Conservation (phyloP, 2,888 invertebrate genomes). For the Microctonus brassicae region DNA sequence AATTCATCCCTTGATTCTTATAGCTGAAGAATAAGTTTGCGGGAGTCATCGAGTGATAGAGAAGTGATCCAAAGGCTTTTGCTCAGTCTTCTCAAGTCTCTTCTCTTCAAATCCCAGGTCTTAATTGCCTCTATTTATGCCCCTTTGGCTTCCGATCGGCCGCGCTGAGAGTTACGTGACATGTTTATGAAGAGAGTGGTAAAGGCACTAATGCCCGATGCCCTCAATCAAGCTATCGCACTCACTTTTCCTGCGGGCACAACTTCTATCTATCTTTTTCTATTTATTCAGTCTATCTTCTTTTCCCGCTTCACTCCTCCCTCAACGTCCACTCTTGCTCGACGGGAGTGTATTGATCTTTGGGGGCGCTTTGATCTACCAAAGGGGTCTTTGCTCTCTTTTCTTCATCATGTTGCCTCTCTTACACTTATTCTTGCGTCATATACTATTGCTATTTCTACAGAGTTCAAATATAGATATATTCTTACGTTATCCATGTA, state of each 20-base stretch:
- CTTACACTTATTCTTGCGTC: conserved; percentile 23
- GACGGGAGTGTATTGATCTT: conserved; percentile 66
- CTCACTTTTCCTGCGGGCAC: conserved; percentile 42
- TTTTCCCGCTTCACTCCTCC: conserved; percentile 22
- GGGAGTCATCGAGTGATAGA: conserved; percentile 13
- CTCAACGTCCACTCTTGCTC: conserved; percentile 45
- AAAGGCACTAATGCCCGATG: conserved; percentile 61
- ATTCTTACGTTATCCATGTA: not conserved
- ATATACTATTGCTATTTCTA: conserved; percentile 37
- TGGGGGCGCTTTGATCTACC: conserved; percentile 67
- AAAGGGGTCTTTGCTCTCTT: conserved; percentile 53
- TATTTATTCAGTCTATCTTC: conserved; percentile 29
- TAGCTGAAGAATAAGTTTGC: conserved; percentile 4
- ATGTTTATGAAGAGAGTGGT: conserved; percentile 64
- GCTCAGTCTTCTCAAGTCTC: conserved; percentile 33
- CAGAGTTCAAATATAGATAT: conserved; percentile 7
- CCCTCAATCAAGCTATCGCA: conserved; percentile 66
- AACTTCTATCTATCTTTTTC: conserved; percentile 36
- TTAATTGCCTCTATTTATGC: conserved; percentile 70
- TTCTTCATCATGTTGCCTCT: conserved; percentile 24
- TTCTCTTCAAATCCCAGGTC: conserved; percentile 39
- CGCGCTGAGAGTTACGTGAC: conserved; percentile 62
- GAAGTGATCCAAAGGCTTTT: conserved; percentile 30
- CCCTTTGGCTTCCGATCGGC: conserved; percentile 62
- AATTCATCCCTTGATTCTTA: conserved; percentile 17